phyloP scores from a whole-genome alignment of 2,797 vertebrate species.

The Ctenochaetus hawaiiensis region DNA sequence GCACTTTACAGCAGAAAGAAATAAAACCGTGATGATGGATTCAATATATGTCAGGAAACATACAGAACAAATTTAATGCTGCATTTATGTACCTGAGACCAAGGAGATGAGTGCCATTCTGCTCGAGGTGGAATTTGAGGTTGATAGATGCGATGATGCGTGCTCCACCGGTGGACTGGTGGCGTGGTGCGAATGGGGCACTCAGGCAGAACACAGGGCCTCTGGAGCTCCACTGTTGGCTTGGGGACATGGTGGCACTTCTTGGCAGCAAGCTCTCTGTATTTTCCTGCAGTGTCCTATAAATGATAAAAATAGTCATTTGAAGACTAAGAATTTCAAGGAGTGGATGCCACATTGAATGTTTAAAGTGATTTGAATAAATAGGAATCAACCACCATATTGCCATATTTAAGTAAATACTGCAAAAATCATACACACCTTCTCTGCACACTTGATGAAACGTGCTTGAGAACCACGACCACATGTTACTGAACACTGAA shows the following conservation, averaged over 20 bases:
- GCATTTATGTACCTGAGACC: slow-evolving; percentile 87
- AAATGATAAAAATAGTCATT: background rate
- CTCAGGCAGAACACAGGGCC: slow-evolving; percentile 77
- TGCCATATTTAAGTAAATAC: background rate
- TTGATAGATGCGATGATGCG: slow-evolving; percentile 39
- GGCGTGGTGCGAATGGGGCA: slow-evolving; percentile 76
- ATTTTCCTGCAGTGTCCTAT: slow-evolving; percentile 87
- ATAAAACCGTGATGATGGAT: slow-evolving; percentile 7
- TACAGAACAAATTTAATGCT: background rate
- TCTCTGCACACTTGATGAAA: slow-evolving; percentile 89
- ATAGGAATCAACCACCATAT: background rate
- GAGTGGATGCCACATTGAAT: background rate
- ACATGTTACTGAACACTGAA: slow-evolving; percentile 91
- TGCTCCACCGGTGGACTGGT: slow-evolving; percentile 61
- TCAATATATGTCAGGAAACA: background rate
- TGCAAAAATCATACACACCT: slow-evolving; percentile 68
- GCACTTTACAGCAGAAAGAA: slow-evolving; percentile 83
- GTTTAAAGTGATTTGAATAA: background rate
- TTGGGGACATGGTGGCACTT: slow-evolving; percentile 88
- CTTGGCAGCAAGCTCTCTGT: slow-evolving; percentile 86
- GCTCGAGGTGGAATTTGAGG: slow-evolving; percentile 60
- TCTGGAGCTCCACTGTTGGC: slow-evolving; percentile 86
- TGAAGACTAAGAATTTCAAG: background rate
- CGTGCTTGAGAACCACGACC: slow-evolving; percentile 87
- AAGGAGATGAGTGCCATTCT: slow-evolving; percentile 88